phyloP scores from a whole-genome alignment of 2,888 invertebrate species.

The Aleiodes testaceus region DNA sequence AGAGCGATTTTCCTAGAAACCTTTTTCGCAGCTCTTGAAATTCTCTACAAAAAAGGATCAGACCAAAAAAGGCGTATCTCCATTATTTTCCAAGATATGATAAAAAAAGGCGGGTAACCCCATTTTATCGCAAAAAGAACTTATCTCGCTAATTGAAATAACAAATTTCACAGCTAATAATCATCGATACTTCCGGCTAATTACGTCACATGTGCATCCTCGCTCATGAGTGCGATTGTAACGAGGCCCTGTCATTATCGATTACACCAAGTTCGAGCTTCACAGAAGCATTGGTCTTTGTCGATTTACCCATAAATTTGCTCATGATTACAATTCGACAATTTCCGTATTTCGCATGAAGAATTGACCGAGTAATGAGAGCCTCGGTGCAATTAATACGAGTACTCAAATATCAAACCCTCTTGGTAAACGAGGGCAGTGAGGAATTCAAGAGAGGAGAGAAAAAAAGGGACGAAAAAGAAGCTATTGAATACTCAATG shows the following conservation, averaged over 20 bases:
- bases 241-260: conserved; percentile 31
- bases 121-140: too few relatives aligned
- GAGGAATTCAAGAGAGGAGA: too few relatives aligned
- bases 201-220: conserved; percentile 8
- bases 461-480: not conserved
- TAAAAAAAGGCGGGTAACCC: too few relatives aligned
- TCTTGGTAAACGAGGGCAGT: conserved; percentile 4
- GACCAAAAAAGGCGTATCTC: too few relatives aligned
- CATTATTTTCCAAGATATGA: too few relatives aligned
- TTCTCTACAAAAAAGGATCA: too few relatives aligned
- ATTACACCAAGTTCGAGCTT: conserved; percentile 13
- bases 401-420: not conserved
- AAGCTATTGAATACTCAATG: conserved; percentile 9
- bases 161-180: not conserved
- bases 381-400: conserved; percentile 10
- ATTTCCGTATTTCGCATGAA: conserved; percentile 6
- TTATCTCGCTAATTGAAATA: not conserved
- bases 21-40: too few relatives aligned
- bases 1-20: too few relatives aligned
- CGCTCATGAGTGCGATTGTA: conserved; percentile 1
- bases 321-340: not conserved
- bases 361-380: conserved; percentile 16
- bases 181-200: not conserved
- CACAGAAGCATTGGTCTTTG: conserved; percentile 1
- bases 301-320: conserved; percentile 20